phyloP scores from a whole-genome alignment of 2,888 invertebrate species.

The Alviniconcha strummeri region DNA sequence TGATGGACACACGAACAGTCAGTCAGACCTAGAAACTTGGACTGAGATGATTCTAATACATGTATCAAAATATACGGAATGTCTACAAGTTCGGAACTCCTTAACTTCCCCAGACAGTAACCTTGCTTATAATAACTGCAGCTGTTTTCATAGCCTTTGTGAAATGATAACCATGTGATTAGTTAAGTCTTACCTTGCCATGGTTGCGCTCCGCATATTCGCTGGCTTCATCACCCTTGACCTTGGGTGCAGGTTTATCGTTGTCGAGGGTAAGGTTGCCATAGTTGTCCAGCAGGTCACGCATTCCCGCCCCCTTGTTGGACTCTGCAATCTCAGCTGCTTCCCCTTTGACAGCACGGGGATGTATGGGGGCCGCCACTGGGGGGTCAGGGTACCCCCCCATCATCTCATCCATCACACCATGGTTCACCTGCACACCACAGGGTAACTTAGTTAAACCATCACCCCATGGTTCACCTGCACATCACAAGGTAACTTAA shows the following conservation, averaged over 20 bases:
- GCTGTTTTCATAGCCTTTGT: too few species aligned
- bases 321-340: conserved; percentile 55
- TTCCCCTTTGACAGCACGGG: conserved; percentile 57
- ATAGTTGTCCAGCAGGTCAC: conserved; percentile 61
- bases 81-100: too few species aligned
- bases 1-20: too few species aligned
- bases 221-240: conserved; percentile 59
- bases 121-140: too few species aligned
- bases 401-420: conserved; percentile 61
- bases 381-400: conserved; percentile 63
- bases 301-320: conserved; percentile 63
- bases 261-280: conserved; percentile 50
- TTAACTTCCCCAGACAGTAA: too few species aligned
- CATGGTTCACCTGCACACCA: conserved; percentile 50
- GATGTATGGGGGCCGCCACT: conserved; percentile 52
- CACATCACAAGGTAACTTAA: not conserved
- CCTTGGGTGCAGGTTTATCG: conserved; percentile 52
- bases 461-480: conserved; percentile 60
- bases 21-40: too few species aligned
- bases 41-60: too few species aligned
- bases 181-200: conserved; percentile 47
- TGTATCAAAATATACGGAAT: too few species aligned
- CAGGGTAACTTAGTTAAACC: conserved; percentile 26
- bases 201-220: conserved; percentile 62
- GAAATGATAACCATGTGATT: too few species aligned